A percentile compares a stretch with the other conserved stretches of the same genome.
Evolutionary conservation across 2,113 vertebrate species (phyloP).

Genomic region (Cyrtonyx montezumae): DNA sequence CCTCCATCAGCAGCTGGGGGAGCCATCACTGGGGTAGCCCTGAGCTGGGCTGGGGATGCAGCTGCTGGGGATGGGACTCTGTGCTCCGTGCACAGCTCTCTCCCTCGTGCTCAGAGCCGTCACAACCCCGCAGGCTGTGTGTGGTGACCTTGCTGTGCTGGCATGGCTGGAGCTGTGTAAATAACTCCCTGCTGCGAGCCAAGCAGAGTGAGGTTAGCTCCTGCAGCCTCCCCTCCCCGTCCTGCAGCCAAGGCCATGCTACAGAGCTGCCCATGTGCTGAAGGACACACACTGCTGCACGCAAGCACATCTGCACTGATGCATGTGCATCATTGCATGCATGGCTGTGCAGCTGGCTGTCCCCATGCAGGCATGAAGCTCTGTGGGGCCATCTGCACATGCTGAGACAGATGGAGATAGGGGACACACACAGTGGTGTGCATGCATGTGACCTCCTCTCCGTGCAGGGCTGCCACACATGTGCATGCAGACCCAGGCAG

Average conservation of each 20-base stretch:
- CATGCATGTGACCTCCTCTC: neutral
- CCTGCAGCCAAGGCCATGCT: neutral
- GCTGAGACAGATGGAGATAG: neutral
- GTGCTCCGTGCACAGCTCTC: neutral
- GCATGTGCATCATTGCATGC: neutral
- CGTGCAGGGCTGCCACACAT: neutral
- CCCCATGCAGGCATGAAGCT: neutral
- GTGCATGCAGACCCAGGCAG: neutral
- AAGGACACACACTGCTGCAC: neutral
- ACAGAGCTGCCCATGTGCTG: neutral
- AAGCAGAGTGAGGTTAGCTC: neutral
- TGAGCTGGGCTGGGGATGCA: neutral
- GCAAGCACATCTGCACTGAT: fast-evolving
- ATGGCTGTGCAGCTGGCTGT: neutral
- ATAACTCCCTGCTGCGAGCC: slow-evolving; percentile 13
- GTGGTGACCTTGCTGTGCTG: slow-evolving; percentile 35
- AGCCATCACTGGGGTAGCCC: neutral
- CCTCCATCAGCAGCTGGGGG: neutral
- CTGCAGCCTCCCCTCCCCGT: neutral
- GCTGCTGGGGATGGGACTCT: neutral
- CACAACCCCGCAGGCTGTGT: neutral
- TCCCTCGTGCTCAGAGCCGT: fast-evolving
- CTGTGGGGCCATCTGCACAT: neutral
- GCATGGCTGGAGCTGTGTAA: neutral
- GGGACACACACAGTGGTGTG: neutral